Evolutionary conservation across 2,797 vertebrate species (phyloP).

Genomic region (Molossus alvarezi): DNA sequence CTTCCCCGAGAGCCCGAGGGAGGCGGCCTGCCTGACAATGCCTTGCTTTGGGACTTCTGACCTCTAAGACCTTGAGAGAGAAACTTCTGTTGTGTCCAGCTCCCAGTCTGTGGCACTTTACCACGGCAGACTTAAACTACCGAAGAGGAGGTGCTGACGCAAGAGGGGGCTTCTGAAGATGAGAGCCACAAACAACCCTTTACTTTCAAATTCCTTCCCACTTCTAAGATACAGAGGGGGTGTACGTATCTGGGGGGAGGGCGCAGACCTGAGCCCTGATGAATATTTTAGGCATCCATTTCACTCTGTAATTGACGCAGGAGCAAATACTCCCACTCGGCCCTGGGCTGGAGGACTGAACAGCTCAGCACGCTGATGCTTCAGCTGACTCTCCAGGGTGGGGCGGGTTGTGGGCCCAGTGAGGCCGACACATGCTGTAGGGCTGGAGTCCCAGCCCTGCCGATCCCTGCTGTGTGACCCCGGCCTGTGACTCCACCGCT

Average conservation of each 20-base stretch:
- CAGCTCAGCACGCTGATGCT: background rate
- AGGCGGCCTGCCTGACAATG: background rate
- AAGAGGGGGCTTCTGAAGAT: background rate
- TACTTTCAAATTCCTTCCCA: background rate
- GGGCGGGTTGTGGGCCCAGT: background rate
- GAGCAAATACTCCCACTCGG: constrained; percentile 42
- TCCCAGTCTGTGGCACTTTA: background rate
- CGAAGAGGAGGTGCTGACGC: fast-evolving
- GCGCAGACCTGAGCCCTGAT: background rate
- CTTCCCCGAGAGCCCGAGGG: background rate
- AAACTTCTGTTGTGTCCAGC: background rate
- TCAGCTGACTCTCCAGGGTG: too few species aligned
- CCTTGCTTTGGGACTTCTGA: background rate
- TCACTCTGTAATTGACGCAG: background rate
- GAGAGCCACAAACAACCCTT: background rate
- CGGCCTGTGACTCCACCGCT: background rate
- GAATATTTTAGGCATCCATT: constrained; percentile 10
- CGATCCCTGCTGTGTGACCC: background rate
- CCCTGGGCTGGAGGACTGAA: background rate
- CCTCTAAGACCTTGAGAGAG: background rate
- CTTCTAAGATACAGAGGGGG: background rate
- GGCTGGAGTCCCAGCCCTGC: background rate
- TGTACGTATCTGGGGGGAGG: background rate
- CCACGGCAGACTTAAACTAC: background rate
- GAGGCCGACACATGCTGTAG: fast-evolving